Evolutionary conservation across 2,888 invertebrate species (phyloP), one percentile per base, ranked within the genome.

Genomic region (Hypsopygia costalis): DNA sequence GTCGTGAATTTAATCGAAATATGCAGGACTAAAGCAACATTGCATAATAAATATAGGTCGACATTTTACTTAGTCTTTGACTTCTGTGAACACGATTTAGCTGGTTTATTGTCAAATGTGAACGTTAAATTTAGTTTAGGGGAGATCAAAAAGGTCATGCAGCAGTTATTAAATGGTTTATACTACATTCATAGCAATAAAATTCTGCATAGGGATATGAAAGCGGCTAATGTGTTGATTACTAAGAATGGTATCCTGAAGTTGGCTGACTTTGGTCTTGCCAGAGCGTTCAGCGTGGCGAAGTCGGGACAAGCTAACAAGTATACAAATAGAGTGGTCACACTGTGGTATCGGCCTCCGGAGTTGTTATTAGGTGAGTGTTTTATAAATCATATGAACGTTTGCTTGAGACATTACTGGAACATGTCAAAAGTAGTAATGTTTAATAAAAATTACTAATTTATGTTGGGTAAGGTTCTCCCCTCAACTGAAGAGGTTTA

Each of bases 251-350:
- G 98, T 0, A 93, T 96, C 1, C 77, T 99, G 0, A 99, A 99
- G 80, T 79, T 99, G 43, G 99, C 99, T 1, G 99, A 99, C 86
- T 99, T 99, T 81, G 99, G 99, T 40, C 86, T 99, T 43, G 98
- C 99, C 0, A 89, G 99, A 60, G 98, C 98, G 0, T 97, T 97
- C 70, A 97, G 97, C 77, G 92, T 94, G 10, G 94, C 93, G 5
- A 97, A 97, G 83, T 94, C 94, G 51, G 96, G 95, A 31, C 93
- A 93, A 64, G 95, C 80, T 0, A 88, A 88, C 60, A 93, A 96
- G 58, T 99, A 98, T 70, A 99, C 99, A n/a, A 99, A 99, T 76
- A 91, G 98, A 50, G 99, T 99, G 0, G 98, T 99, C 0, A 98
- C 99, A 0, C 77, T 99, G 41, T 98, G 99, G 99, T 99, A 99